A percentile compares a stretch with the other conserved stretches of the same genome.
These are phyloP conservation scores for Baccha elongata DNA, from an alignment of 2,888 invertebrate genomes.

Conservation along the genomic window DNA sequence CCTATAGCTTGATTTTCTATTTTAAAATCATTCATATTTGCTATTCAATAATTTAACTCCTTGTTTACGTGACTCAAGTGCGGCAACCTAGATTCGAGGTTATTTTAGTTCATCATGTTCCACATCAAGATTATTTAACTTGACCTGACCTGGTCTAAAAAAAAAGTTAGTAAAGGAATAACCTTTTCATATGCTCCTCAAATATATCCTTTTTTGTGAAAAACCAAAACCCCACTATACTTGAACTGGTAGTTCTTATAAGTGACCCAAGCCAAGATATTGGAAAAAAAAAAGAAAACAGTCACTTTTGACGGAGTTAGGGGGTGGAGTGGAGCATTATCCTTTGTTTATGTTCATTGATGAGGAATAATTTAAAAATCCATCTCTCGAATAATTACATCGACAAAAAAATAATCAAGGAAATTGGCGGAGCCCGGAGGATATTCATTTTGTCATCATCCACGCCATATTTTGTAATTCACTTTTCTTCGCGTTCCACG, in stretches of 20 bases:
- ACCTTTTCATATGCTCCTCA: slow-evolving; percentile 31
- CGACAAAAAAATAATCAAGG: background rate
- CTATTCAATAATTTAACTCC: slow-evolving; percentile 42
- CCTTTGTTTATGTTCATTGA: slow-evolving; percentile 22
- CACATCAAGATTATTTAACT: slow-evolving; percentile 42
- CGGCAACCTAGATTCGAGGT: slow-evolving; percentile 45
- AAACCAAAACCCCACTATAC: slow-evolving; percentile 22
- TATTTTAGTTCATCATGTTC: slow-evolving; percentile 29
- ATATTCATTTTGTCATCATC: slow-evolving; percentile 7
- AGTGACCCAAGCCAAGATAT: background rate
- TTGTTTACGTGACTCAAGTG: slow-evolving; percentile 43
- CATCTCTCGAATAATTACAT: slow-evolving; percentile 37
- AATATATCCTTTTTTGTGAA: slow-evolving; percentile 19
- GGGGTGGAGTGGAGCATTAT: background rate
- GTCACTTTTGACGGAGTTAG: background rate
- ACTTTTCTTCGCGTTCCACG: background rate
- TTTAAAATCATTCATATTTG: slow-evolving; percentile 37
- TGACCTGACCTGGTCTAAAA: slow-evolving; percentile 27
- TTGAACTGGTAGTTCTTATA: slow-evolving; percentile 56
- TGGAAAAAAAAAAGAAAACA: background rate
- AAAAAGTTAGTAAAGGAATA: slow-evolving; percentile 38
- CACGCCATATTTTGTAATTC: background rate
- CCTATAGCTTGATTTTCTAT: too few relatives aligned
- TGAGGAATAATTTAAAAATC: slow-evolving; percentile 49
- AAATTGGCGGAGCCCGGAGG: background rate